These are phyloP conservation scores for Apantesis nais DNA, from an alignment of 2,888 invertebrate genomes.

Conservation along the genomic window DNA sequence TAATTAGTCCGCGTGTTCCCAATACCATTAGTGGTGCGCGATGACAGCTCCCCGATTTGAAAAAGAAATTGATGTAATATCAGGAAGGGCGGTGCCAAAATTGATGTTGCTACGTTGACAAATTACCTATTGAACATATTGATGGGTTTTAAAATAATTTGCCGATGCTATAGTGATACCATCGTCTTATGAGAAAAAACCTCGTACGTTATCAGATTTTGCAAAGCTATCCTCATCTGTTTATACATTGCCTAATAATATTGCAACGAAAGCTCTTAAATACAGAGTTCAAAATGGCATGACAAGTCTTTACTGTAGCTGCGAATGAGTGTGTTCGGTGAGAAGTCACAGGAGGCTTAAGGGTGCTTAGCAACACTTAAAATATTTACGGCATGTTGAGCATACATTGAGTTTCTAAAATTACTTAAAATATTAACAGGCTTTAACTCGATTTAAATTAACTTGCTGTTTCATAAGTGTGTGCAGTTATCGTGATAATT, in stretches of 20 bases:
- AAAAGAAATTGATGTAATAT: conserved; percentile 75
- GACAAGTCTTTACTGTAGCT: conserved; percentile 33
- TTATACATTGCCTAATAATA: conserved; percentile 35
- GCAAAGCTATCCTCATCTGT: conserved; percentile 36
- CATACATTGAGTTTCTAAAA: conserved; percentile 43
- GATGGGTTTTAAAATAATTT: conserved; percentile 46
- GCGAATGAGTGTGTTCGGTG: conserved; percentile 39
- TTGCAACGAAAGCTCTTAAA: conserved; percentile 28
- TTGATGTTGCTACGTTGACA: conserved; percentile 57
- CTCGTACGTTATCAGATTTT: conserved; percentile 41
- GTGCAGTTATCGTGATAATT: conserved; percentile 11
- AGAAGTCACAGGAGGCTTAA: conserved; percentile 45
- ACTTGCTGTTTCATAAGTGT: conserved; percentile 19
- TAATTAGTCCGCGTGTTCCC: conserved; percentile 79
- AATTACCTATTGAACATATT: conserved; percentile 50
- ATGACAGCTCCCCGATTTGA: conserved; percentile 73
- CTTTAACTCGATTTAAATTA: conserved; percentile 41
- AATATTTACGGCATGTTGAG: conserved; percentile 44
- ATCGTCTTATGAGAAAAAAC: conserved; percentile 29
- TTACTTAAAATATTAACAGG: conserved; percentile 44
- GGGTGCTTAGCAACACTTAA: conserved; percentile 49
- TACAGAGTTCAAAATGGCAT: conserved; percentile 44
- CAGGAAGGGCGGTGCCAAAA: conserved; percentile 63
- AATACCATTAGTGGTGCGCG: conserved; percentile 79
- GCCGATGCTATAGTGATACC: conserved; percentile 36